Percentiles rank a stretch among this genome's conserved stretches.
phyloP scores from a whole-genome alignment of 2,113 vertebrate species.

The Meleagris gallopavo region DNA sequence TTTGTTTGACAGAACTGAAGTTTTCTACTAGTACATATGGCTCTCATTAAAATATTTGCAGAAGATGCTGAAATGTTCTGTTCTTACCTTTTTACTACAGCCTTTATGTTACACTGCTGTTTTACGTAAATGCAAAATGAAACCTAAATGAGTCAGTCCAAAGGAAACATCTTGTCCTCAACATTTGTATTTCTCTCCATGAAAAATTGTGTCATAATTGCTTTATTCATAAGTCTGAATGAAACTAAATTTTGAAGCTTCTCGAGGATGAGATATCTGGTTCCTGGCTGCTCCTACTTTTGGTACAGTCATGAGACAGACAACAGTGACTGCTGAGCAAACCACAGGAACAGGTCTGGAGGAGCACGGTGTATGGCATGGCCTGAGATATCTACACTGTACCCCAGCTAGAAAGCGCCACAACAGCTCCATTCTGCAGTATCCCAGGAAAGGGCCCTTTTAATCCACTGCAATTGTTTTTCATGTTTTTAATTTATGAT shows the following conservation, averaged over 20 bases:
- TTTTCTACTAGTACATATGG: not conserved
- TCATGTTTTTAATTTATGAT: not conserved
- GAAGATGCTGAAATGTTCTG: not conserved
- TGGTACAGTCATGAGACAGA: not conserved
- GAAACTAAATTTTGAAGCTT: not conserved
- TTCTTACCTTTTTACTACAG: not conserved
- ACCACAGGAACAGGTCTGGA: not conserved
- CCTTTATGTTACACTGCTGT: not conserved
- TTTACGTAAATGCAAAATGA: not conserved
- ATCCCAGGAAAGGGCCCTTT: not conserved
- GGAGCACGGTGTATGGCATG: rapidly evolving
- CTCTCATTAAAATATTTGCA: not conserved
- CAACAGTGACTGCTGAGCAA: not conserved
- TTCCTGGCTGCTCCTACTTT: not conserved
- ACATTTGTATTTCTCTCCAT: not conserved
- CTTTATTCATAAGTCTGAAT: not conserved
- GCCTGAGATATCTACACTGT: not conserved
- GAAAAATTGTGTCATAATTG: not conserved
- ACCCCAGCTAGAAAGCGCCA: not conserved
- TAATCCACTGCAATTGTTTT: not conserved
- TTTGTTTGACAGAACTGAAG: not conserved
- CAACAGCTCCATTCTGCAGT: not conserved
- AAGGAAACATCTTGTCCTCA: not conserved
- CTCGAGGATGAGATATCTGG: not conserved
- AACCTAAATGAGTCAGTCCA: not conserved